phyloP scores from a whole-genome alignment of 2,888 invertebrate genomes.

The Polietes domitor region DNA sequence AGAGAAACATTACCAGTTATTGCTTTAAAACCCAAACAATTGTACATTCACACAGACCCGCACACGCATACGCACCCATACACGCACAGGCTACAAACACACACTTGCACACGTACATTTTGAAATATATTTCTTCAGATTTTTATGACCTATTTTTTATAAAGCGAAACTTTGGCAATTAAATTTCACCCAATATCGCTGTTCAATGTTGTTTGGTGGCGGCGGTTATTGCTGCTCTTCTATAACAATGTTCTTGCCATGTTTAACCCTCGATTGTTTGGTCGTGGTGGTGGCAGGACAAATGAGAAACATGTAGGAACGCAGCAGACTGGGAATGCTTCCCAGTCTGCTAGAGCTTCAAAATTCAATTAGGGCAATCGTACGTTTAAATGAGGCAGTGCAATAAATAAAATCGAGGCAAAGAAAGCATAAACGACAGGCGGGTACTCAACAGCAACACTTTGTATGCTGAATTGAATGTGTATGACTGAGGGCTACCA shows the following conservation, averaged over 20 bases:
- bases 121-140: conserved; percentile 11
- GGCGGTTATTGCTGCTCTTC: not conserved
- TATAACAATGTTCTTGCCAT: not conserved
- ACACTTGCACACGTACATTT: not conserved
- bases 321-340: no score
- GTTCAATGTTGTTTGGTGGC: conserved; percentile 2
- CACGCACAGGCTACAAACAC: not conserved
- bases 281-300: not conserved
- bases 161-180: conserved; percentile 47
- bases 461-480: no score
- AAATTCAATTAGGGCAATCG: no score
- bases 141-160: conserved; percentile 39
- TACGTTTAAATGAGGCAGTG: no score
- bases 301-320: no score
- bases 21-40: conserved; percentile 22
- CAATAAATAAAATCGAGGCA: no score
- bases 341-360: no score
- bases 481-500: no score
- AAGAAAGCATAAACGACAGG: no score
- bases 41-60: not conserved
- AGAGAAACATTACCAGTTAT: conserved; percentile 32
- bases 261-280: not conserved
- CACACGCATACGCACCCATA: not conserved
- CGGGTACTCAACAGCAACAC: no score
- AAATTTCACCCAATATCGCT: conserved; percentile 42